Evolutionary conservation across 1,140 invertebrate species (phyloP), one percentile per base, ranked within the genome.

Genomic region (Tribolium castaneum): DNA sequence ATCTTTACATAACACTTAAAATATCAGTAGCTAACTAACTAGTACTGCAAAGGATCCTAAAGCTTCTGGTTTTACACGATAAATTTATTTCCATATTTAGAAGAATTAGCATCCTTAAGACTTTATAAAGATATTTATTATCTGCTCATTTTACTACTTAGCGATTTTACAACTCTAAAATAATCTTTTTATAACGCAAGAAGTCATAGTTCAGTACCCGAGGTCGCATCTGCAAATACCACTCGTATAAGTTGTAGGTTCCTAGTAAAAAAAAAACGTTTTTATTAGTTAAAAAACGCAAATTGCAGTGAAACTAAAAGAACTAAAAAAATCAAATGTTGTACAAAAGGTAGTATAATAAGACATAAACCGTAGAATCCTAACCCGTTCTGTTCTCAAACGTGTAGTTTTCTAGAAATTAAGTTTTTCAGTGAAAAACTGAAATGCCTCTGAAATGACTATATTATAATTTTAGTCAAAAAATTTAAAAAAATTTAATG

Each of bases 131-230:
- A 19, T 59, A 25, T 59, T 59, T 59, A 59, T 59, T 30, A 30
- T 19, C 54, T 30, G 22, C n/a, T 25, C 19, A 25, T 59, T 59
- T 59, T 59, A 59, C 19, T 59, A 59, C 54, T 59, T 30, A 22
- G 13, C 54, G 7, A 59, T 59, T 59, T 59, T 22, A 25, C 16
- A 30, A 59, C 22, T 59, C 22, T 12, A 30, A 30, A 45, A 45
- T 45, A 45, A 59, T 19, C 22, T 59, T 59, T 59, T 51, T 51
- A 51, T 59, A 30, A 14, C 19, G 3, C 10, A 19, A n/a, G 10
- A 22, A 25, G 54, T 59, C 54, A 59, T 30, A 59, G 54, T 59
- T 59, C 51, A 52, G 51, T 12, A 52, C 13, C 51, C 54, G 54
- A 59, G 54, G 54, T 59, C 54, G 54, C n/a, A 59, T 22, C 19